Evolutionary conservation across 2,113 vertebrate genomes (phyloP), one percentile per base, ranked within the genome.

Genomic region (Cinclus cinclus): DNA sequence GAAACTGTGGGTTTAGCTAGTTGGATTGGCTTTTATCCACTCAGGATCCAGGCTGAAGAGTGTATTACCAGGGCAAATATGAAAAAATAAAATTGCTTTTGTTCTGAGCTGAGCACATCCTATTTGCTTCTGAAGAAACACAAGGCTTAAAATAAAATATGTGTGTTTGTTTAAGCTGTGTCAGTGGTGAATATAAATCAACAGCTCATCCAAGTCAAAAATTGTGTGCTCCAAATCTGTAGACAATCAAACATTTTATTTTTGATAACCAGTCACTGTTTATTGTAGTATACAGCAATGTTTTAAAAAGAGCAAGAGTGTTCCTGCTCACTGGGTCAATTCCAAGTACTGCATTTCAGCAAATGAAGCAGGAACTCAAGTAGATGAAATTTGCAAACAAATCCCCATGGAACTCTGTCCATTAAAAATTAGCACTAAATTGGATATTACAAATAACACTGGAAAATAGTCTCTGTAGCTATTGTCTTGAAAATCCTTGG

Each of bases 381-480:
- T 60, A 95, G 95, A 92, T 95, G 95, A 95, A 96, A 96, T 96
- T 88, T 96, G 85, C 91, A 94, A 97, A 93, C 80, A 93, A 97
- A 96, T 95, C 95, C 96, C 92, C 53, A 28, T 44, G 93, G 94
- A 94, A 93, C 53, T 46, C 35, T 7, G 31, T 84, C 96, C 96
- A 94, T 97, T 96, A 96, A 95, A 96, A 97, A 96, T 97, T 95
- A 97, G 70, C 85, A 94, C 95, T 84, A 81, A 97, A 96, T 95
- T 94, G 97, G 91, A 86, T 94, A 96, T 93, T 93, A 83, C 70
- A 95, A 96, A 94, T 89, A 92, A 88, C 73, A 70, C 69, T 91
- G 88, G 78, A 92, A 95, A 93, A 94, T 39, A 58, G 52, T 52
- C 56, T 93, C 69, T 86, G 76, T 68, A 67, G 94, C 95, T 90